Evolutionary conservation across 2,113 vertebrate genomes (phyloP).

Genomic region (Malurus cyaneus): DNA sequence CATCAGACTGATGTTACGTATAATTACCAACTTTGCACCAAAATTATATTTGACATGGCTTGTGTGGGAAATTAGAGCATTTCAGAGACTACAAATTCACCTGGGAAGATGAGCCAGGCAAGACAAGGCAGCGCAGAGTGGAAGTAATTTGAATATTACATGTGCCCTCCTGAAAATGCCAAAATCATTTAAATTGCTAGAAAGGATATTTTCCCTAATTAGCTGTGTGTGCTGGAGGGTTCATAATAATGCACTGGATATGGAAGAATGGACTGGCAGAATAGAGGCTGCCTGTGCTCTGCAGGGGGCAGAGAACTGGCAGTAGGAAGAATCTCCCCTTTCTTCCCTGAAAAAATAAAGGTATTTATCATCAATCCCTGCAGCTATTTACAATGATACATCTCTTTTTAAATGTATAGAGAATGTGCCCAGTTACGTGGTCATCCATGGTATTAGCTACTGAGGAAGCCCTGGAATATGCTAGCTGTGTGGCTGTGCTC

Average conservation of each 20-base stretch:
- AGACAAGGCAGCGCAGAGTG: constrained; percentile 77
- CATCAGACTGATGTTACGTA: constrained; percentile 93
- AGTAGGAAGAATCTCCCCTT: neutral
- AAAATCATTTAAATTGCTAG: constrained; percentile 94
- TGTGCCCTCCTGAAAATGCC: constrained; percentile 88
- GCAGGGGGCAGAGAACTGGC: constrained; percentile 37
- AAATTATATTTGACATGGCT: constrained; percentile 95
- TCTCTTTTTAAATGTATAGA: neutral
- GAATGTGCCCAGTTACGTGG: neutral
- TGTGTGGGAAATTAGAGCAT: constrained; percentile 92
- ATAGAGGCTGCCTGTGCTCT: constrained; percentile 29
- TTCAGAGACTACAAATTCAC: constrained; percentile 89
- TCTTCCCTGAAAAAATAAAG: neutral
- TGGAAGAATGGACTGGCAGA: constrained; percentile 47
- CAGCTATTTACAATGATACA: neutral
- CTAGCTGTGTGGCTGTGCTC: neutral
- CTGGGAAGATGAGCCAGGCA: constrained; percentile 84
- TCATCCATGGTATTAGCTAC: neutral
- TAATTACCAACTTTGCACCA: constrained; percentile 96
- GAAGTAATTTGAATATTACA: constrained; percentile 94
- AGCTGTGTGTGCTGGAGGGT: constrained; percentile 56
- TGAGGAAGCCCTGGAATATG: neutral
- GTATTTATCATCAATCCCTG: constrained; percentile 11
- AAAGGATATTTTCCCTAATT: constrained; percentile 80
- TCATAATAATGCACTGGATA: constrained; percentile 52